These are phyloP conservation scores for Cyphomyrmex costatus DNA, from an alignment of 1,140 invertebrate genomes.

Conservation along the genomic window DNA sequence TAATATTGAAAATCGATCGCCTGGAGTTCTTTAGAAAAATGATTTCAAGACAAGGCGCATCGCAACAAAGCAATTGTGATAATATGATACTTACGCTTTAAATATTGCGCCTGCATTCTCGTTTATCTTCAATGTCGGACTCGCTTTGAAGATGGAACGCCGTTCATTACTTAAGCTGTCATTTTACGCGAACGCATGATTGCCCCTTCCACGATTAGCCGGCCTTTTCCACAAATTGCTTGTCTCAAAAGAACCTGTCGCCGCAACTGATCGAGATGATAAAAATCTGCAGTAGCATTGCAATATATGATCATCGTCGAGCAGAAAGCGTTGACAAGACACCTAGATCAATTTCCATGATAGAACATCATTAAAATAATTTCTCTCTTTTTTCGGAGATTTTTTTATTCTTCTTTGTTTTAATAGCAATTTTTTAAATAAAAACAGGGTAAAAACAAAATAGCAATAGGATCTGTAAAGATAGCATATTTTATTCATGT, in stretches of 20 bases:
- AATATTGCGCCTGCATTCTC: not conserved
- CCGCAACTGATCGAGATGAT: not conserved
- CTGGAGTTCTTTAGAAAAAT: not conserved
- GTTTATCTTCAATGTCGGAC: slow-evolving; percentile 13
- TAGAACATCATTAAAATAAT: slow-evolving; percentile 3
- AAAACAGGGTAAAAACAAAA: not conserved
- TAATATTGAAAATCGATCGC: not conserved
- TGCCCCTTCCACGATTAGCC: slow-evolving; percentile 41
- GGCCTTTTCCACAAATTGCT: slow-evolving; percentile 22
- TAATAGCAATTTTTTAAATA: not conserved
- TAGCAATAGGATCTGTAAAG: no score
- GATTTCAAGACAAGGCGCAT: slow-evolving; percentile 1
- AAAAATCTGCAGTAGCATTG: slow-evolving; percentile 4
- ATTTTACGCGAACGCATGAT: slow-evolving; percentile 26
- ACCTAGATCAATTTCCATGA: not conserved
- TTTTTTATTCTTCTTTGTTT: not conserved
- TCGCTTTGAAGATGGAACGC: slow-evolving; percentile 16
- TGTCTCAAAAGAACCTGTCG: slow-evolving; percentile 3
- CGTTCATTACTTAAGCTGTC: slow-evolving; percentile 48
- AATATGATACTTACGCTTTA: slow-evolving; percentile 20
- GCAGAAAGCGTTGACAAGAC: not conserved
- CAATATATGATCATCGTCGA: not conserved
- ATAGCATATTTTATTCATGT: no score
- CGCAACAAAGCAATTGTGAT: not conserved
- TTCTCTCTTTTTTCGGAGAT: not conserved